phyloP scores from a whole-genome alignment of 2,888 invertebrate species.

The Nemoura dubitans region DNA sequence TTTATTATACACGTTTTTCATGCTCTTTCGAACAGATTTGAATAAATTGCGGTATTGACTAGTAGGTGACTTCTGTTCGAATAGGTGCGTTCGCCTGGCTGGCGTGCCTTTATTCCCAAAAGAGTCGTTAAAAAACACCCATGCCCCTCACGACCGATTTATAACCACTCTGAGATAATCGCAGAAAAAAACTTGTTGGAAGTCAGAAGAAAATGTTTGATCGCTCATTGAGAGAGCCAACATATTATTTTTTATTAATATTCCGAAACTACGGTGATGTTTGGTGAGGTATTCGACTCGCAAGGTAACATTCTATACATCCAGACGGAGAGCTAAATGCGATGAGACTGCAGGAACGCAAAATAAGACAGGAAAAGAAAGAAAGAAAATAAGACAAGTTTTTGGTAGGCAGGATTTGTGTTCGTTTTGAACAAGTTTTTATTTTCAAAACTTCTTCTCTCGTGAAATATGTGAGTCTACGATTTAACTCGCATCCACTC shows the following conservation, averaged over 20 bases:
- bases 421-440: conserved; percentile 36
- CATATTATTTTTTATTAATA: conserved; percentile 18
- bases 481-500: conserved; percentile 39
- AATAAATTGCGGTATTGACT: background rate
- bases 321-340: conserved; percentile 14
- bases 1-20: conserved; percentile 15
- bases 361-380: conserved; percentile 30
- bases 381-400: conserved; percentile 35
- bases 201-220: conserved; percentile 26
- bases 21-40: background rate
- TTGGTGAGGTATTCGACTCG: background rate
- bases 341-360: background rate
- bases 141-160: background rate
- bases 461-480: conserved; percentile 40
- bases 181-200: background rate
- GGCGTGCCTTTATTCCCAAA: background rate
- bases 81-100: background rate
- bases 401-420: conserved; percentile 35
- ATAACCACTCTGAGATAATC: background rate
- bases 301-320: background rate
- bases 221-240: conserved; percentile 21
- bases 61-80: conserved; percentile 13
- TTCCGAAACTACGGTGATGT: conserved; percentile 8
- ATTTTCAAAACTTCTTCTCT: conserved; percentile 34
- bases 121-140: conserved; percentile 1